Percentiles rank a stretch among this genome's conserved stretches.
Evolutionary conservation across 53 echinoderm and acorn worm species (phyloP).

Genomic region (Holothuria leucospilota): DNA sequence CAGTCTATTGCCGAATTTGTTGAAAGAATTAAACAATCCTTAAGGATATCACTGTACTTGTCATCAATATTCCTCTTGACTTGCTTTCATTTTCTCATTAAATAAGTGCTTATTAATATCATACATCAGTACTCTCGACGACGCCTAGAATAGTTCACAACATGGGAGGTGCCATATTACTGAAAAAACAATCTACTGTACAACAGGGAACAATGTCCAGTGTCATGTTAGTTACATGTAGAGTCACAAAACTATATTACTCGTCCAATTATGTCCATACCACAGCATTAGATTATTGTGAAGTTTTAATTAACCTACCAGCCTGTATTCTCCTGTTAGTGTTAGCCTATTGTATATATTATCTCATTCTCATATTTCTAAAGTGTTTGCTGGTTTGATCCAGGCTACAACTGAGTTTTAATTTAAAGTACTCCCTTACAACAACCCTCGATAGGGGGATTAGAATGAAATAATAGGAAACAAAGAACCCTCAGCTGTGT

Average conservation of each 20-base stretch:
- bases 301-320: constrained; percentile 39
- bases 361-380: constrained; percentile 36
- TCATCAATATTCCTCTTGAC: too few species aligned
- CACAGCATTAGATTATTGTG: constrained; percentile 11
- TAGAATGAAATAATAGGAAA: constrained; percentile 2
- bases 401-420: neutral
- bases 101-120: too few species aligned
- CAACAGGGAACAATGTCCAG: neutral
- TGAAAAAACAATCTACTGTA: too few species aligned
- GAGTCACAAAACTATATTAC: constrained; percentile 24
- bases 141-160: too few species aligned
- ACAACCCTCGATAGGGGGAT: neutral
- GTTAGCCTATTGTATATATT: neutral
- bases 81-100: too few species aligned
- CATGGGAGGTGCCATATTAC: too few species aligned
- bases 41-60: too few species aligned
- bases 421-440: constrained; percentile 1
- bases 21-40: too few species aligned
- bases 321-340: constrained; percentile 14
- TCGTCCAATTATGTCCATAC: constrained; percentile 25
- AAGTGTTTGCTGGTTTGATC: constrained; percentile 21
- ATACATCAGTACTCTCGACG: too few species aligned
- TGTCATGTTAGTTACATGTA: neutral
- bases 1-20: too few species aligned
- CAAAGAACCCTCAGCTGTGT: constrained; percentile 9